These are phyloP conservation scores for Leptinotarsa texana DNA, from an alignment of 1,140 invertebrate species.

Conservation along the genomic window DNA sequence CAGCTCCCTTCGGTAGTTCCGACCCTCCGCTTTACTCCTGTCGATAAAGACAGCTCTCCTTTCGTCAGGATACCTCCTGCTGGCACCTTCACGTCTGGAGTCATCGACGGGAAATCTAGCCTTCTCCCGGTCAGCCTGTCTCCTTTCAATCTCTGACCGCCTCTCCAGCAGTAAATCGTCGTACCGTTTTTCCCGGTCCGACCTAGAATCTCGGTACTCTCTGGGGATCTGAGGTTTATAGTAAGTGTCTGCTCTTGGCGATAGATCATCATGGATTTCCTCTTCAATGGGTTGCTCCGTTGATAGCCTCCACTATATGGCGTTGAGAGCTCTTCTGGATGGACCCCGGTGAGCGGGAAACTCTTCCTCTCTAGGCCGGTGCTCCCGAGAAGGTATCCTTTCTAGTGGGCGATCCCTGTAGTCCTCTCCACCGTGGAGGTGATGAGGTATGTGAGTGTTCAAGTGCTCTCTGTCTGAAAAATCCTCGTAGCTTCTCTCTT, in stretches of 20 bases:
- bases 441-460: constrained; percentile 42
- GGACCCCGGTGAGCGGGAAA: constrained; percentile 58
- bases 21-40: constrained; percentile 49
- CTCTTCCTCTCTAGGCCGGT: constrained; percentile 51
- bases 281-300: constrained; percentile 57
- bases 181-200: constrained; percentile 34
- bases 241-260: constrained; percentile 45
- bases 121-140: constrained; percentile 35
- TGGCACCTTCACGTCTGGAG: constrained; percentile 17
- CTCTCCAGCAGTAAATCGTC: constrained; percentile 36
- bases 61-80: constrained; percentile 37
- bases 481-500: constrained; percentile 57
- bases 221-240: constrained; percentile 53
- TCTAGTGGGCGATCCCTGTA: constrained; percentile 47
- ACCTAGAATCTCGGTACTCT: constrained; percentile 51
- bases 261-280: constrained; percentile 52
- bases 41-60: constrained; percentile 30
- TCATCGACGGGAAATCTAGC: constrained; percentile 29
- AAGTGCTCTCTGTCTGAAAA: constrained; percentile 49
- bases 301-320: constrained; percentile 59
- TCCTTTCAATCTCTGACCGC: constrained; percentile 36
- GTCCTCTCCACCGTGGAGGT: constrained; percentile 47
- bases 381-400: constrained; percentile 46
- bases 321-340: constrained; percentile 59
- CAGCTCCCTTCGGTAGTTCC: constrained; percentile 53